Evolutionary conservation across 2,797 vertebrate species (phyloP), one percentile per base, ranked within the genome.

Genomic region (Bovichtus variegatus): DNA sequence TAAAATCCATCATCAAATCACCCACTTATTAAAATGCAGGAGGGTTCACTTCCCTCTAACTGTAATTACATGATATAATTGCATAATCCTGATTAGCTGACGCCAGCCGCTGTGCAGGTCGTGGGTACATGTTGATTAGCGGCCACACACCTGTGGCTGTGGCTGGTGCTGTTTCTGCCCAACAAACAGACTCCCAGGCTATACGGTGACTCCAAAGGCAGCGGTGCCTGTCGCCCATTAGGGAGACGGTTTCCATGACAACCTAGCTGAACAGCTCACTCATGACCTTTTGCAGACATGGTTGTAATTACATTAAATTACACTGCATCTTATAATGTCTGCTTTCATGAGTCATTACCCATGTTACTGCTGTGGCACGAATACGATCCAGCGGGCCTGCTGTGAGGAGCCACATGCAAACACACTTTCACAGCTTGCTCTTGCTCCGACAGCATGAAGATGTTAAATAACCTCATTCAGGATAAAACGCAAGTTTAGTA

Each of bases 211-310:
- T 78, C 80, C 57, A 47, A 54, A 82, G 74, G 46, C 71, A 62
- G 61, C 53, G 8, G 64, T n/a, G 47, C 41, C 43, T 65, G 68
- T 78, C 79, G 43, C 18, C 79, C 71, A 64, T 83, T 54, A 82
- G 55, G 53, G 74, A 77, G 81, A 74, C 59, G 31, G 89, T 94
- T 92, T 68, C 92, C 87, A 91, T 93, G 92, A 72, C 83, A 27
- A 93, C 92, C 60, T 0, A 11, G 18, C 60, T 9, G 73, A 88
- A 79, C 72, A 80, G 81, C 88, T 87, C 83, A 76, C 81, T 87
- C 78, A 54, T 92, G 93, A 92, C 91, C 90, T 93, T 92, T 89
- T 79, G 73, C 67, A 73, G 82, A 80, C 34, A 18, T 31, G 61
- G 64, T 57, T 85, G 74, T 87, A 88, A 91, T 89, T 80, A 81